Percentiles rank a stretch among this genome's conserved stretches.
These are phyloP conservation scores for Lepidocyrtoides sp. DNA, from an alignment of 2,888 invertebrate genomes.

Conservation along the genomic window DNA sequence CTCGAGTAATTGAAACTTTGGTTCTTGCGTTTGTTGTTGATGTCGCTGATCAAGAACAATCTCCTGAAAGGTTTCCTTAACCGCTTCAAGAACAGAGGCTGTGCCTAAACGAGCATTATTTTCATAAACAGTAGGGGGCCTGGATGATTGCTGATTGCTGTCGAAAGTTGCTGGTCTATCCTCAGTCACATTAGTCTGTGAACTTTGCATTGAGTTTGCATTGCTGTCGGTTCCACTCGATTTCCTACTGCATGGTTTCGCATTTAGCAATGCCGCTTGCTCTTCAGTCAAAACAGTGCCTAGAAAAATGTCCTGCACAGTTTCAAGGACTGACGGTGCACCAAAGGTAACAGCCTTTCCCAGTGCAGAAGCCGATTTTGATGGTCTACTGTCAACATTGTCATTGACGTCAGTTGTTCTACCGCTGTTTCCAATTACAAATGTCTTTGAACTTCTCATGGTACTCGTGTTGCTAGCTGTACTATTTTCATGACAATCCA, in stretches of 20 bases:
- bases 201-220: neutral
- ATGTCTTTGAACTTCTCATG: neutral
- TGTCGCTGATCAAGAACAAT: no score
- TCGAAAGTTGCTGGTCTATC: no score
- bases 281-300: neutral
- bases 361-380: neutral
- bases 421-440: neutral
- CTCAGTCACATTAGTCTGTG: no score
- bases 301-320: neutral
- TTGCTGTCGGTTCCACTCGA: neutral
- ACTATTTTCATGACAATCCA: neutral
- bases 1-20: slow-evolving; percentile 4
- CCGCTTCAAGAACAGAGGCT: neutral
- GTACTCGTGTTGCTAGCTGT: neutral
- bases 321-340: neutral
- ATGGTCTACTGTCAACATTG: neutral
- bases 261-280: no score
- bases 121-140: neutral
- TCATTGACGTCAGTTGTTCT: neutral
- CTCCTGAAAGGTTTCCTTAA: no score
- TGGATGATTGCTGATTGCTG: no score
- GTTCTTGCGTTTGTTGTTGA: neutral
- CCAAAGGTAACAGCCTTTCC: neutral
- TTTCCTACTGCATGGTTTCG: no score
- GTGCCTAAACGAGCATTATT: neutral